Evolutionary conservation across 2,797 vertebrate genomes (phyloP).

Genomic region (Falco columbarius): DNA sequence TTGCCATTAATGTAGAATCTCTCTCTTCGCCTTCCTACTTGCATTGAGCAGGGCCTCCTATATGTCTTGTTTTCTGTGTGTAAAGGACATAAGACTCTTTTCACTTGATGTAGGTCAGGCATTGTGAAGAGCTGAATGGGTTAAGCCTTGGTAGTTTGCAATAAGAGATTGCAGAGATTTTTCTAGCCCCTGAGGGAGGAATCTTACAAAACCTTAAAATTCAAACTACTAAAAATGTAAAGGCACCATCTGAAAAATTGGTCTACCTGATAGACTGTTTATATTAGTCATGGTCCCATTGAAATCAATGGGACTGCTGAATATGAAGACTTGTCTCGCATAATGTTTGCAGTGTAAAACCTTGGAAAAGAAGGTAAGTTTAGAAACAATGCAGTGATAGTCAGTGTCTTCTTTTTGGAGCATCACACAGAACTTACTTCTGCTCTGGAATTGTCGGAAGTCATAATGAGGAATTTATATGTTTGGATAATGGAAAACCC

Average conservation of each 20-base stretch:
- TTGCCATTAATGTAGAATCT: neutral
- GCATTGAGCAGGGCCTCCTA: neutral
- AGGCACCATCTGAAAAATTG: neutral
- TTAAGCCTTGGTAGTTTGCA: conserved; percentile 38
- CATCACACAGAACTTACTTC: neutral
- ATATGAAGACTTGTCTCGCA: neutral
- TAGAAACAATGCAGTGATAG: neutral
- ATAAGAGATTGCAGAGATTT: neutral
- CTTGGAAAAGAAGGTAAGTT: neutral
- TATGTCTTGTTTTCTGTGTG: conserved; percentile 1
- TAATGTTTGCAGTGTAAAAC: neutral
- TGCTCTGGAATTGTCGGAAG: neutral
- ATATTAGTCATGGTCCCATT: neutral
- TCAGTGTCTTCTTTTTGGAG: neutral
- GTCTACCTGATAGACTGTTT: neutral
- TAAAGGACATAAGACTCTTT: neutral
- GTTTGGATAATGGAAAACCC: neutral
- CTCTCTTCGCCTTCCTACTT: neutral
- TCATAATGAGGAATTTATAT: neutral
- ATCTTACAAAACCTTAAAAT: neutral
- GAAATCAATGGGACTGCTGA: neutral
- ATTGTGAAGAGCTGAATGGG: conserved; percentile 44
- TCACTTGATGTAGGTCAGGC: conserved; percentile 55
- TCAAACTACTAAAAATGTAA: neutral
- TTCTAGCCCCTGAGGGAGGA: neutral